Evolutionary conservation across 2,888 invertebrate species (phyloP), one percentile per base, ranked within the genome.

Genomic region (Coenonympha glycerion): DNA sequence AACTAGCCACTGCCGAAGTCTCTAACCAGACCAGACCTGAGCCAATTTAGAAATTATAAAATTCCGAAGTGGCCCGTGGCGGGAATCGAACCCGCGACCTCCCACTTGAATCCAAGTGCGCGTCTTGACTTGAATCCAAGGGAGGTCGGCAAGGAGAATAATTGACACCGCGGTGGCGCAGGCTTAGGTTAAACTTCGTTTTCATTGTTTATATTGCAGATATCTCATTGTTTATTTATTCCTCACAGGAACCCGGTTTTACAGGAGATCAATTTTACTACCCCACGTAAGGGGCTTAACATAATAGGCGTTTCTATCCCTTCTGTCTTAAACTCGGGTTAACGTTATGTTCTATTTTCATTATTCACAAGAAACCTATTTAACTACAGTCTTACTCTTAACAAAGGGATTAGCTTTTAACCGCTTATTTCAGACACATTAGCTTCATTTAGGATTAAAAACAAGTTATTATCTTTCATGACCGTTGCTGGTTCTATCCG

Each of bases 361-460:
- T 22, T 37, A 15, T 22, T 22, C 13, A 22, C 3, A 22, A 16
- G 31, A 9, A 22, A 37, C 13, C 19, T 13, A 37, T 37, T 37
- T 22, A 37, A 22, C 6, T 22, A 11, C 13, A 15, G 37, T 37
- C 11, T 22, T 37, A 15, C 37, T 37, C 11, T 22, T 37, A 22
- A 37, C 37, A 37, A 37, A 37, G 37, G 36, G 37, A 11, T 37
- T 37, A 37, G 37, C 37, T 37, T 37, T 13, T 22, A 22, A 37
- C 37, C 37, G 22, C 37, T 6, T 6, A 21, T 19, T 37, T 37
- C 9, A 37, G 22, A 22, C 37, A 13, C 37, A 22, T 22, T 37
- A 37, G 13, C 13, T 22, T 37, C 21, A 37, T 22, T n/a, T 19
- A 13, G 8, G 6, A 8, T 22, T 37, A 8, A 22, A 22, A 6